Conservation (phyloP, 2,888 invertebrate genomes). For the Cheilosia variabilis region DNA sequence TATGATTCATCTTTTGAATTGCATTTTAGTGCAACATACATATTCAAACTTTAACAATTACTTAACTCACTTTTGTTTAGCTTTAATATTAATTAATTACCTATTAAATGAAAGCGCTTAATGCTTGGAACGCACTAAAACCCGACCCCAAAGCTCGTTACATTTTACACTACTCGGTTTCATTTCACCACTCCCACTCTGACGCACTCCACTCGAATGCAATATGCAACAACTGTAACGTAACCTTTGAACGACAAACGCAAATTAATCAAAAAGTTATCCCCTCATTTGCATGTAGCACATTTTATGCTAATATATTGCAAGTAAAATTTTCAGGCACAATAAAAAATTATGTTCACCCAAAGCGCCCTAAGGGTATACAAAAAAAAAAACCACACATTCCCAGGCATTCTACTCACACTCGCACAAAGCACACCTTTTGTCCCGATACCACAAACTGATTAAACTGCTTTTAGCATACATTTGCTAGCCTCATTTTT, state of each 20-base stretch:
- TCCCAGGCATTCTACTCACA: constrained; percentile 27
- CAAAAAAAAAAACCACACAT: constrained; percentile 27
- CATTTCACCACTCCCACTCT: neutral
- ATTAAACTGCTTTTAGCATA: constrained; percentile 78
- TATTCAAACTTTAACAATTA: too few species aligned
- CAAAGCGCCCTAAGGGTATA: constrained; percentile 49
- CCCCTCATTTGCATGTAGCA: constrained; percentile 70
- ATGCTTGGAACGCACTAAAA: too few species aligned
- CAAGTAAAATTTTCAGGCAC: constrained; percentile 65
- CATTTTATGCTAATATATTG: constrained; percentile 62
- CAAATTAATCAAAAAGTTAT: constrained; percentile 72
- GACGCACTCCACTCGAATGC: neutral
- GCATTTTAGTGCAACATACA: too few species aligned
- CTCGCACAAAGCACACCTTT: constrained; percentile 61
- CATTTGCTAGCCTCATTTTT: constrained; percentile 77
- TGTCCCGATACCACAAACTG: constrained; percentile 75
- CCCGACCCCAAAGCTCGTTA: too few species aligned
- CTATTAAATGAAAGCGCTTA: too few species aligned
- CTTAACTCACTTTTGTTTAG: too few species aligned
- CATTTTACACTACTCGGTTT: too few species aligned
- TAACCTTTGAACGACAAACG: neutral
- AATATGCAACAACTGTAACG: neutral
- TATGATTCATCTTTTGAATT: too few species aligned
- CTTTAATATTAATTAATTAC: too few species aligned
- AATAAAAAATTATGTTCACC: constrained; percentile 50